These are phyloP conservation scores for Tetranychus cinnabarinus DNA, from an alignment of 1,140 invertebrate species.

Conservation along the genomic window DNA sequence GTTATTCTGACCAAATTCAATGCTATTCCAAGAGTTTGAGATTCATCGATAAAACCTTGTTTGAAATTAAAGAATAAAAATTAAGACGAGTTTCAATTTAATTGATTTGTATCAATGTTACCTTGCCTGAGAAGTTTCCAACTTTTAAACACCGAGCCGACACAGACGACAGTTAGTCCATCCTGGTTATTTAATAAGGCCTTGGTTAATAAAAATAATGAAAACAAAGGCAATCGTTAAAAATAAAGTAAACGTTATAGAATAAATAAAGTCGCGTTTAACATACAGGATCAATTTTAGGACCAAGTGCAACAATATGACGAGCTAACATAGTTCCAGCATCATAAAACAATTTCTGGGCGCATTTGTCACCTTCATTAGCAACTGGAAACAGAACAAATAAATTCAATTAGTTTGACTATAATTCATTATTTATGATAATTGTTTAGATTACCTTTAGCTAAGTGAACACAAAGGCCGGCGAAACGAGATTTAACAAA, in stretches of 20 bases:
- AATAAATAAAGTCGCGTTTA: background rate
- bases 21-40: background rate
- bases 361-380: conserved; percentile 41
- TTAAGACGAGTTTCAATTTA: background rate
- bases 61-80: background rate
- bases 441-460: conserved; percentile 18
- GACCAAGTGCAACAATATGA: conserved; percentile 41
- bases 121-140: conserved; percentile 54
- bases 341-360: conserved; percentile 42
- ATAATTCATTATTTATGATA: no score
- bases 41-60: background rate
- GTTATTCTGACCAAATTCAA: background rate
- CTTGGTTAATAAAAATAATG: background rate
- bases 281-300: conserved; percentile 36
- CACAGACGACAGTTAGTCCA: conserved; percentile 59
- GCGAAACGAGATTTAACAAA: conserved; percentile 63
- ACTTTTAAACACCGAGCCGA: conserved; percentile 86
- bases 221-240: background rate
- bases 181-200: conserved; percentile 17
- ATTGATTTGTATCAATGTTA: conserved; percentile 1
- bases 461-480: conserved; percentile 45
- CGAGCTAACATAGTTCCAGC: conserved; percentile 49
- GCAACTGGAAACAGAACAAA: conserved; percentile 12
- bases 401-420: no score
- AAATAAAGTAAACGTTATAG: background rate